Conservation (phyloP, 2,888 invertebrate genomes). For the Phengaris alcon region DNA sequence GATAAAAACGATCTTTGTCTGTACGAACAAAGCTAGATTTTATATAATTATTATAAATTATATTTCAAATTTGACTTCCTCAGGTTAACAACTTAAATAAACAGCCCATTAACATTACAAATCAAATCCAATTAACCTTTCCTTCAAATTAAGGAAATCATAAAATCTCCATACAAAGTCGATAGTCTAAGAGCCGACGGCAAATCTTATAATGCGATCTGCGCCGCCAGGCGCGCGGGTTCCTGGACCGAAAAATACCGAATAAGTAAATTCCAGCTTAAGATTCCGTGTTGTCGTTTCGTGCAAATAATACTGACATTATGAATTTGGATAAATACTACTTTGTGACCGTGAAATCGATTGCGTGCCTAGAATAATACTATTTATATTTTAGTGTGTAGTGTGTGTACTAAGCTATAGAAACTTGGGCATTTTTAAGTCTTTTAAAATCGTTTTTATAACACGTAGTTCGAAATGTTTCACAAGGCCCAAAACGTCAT, state of each 20-base stretch:
- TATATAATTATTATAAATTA: too few species aligned
- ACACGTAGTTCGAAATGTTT: not conserved
- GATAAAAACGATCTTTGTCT: too few species aligned
- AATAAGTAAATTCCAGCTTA: constrained; percentile 45
- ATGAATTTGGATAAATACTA: not conserved
- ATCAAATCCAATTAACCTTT: constrained; percentile 16
- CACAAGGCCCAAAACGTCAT: too few species aligned
- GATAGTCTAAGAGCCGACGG: constrained; percentile 47
- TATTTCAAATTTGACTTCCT: not conserved
- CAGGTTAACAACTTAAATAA: not conserved
- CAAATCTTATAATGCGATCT: constrained; percentile 52
- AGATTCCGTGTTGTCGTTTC: constrained; percentile 29
- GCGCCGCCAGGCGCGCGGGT: constrained; percentile 46
- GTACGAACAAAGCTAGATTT: too few species aligned
- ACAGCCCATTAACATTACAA: constrained; percentile 14
- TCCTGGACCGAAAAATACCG: constrained; percentile 55
- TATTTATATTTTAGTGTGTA: too few species aligned
- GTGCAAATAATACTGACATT: constrained; percentile 20
- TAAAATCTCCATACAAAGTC: constrained; percentile 31
- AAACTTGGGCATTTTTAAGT: not conserved
- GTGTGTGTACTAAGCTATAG: too few species aligned
- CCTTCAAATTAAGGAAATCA: constrained; percentile 18
- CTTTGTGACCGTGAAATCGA: not conserved
- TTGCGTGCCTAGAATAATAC: too few species aligned
- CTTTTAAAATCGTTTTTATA: not conserved